These are phyloP conservation scores for Gari tellinella DNA, from an alignment of 2,888 invertebrate genomes.

Conservation along the genomic window DNA sequence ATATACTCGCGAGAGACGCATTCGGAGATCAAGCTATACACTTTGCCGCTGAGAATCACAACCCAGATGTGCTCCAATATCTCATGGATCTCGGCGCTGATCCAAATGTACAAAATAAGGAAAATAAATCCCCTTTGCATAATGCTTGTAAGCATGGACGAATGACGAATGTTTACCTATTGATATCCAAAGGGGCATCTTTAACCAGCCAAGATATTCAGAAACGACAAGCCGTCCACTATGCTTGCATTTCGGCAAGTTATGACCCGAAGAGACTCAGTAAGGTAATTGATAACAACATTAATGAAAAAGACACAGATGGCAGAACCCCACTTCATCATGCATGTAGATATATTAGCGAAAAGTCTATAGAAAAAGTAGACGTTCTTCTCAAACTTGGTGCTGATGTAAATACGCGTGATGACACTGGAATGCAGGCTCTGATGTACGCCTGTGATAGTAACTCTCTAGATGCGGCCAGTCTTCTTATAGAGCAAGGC, in stretches of 20 bases:
- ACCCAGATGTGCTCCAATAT: constrained; percentile 6
- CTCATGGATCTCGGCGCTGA: constrained; percentile 11
- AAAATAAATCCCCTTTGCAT: constrained; percentile 9
- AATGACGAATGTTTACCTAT: constrained; percentile 1
- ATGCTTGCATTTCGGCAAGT: neutral
- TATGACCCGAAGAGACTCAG: neutral
- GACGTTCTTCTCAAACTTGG: constrained; percentile 7
- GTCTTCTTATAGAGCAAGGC: constrained; percentile 14
- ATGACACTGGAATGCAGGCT: constrained; percentile 15
- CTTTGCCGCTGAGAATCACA: constrained; percentile 7
- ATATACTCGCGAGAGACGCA: constrained; percentile 5
- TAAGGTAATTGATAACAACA: neutral
- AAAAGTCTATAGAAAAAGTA: constrained; percentile 6
- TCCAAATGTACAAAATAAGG: constrained; percentile 14
- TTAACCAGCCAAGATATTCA: neutral
- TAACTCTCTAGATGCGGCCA: neutral
- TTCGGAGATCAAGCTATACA: constrained; percentile 10
- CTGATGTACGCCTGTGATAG: constrained; percentile 21
- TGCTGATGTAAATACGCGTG: constrained; percentile 13
- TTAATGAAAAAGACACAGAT: constrained; percentile 6
- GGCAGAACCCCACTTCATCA: constrained; percentile 20
- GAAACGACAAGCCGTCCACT: constrained; percentile 11
- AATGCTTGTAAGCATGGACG: constrained; percentile 14
- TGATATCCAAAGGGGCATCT: constrained; percentile 9
- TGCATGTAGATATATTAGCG: constrained; percentile 12